Evolutionary conservation across 2,797 vertebrate species (phyloP), one percentile per base, ranked within the genome.

Genomic region (Labeo calbasu): DNA sequence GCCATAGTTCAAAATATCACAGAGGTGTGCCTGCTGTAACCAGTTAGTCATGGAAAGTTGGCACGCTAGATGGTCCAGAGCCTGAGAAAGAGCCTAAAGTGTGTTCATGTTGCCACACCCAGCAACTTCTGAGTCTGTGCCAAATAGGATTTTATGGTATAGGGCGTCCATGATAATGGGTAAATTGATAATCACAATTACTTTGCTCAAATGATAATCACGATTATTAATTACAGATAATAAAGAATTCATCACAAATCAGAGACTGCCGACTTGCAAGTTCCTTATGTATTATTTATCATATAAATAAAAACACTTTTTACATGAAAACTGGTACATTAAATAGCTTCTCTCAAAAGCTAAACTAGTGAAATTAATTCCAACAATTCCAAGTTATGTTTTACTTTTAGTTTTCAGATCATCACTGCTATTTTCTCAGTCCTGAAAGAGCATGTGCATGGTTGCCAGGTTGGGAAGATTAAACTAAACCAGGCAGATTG

Each of bases 11-110:
- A 65, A 2, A 63, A 19, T 25, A 17, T 8, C 17, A 19, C 40
- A 77, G 8, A 61, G 53, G 55, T 48, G 32, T 46, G 13, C 15
- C 75, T 59, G 63, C 15, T 57, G 23, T 57, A 40, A 19, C 25
- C 57, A 59, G 70, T 82, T 73, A 63, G 19, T 82, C 80, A 36
- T 46, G 6, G 79, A 72, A 14, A 81, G 9, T 36, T 71, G 46
- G 25, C 43, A 61, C 5, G 19, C 8, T 19, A 63, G 9, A 72
- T n/a, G 4, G 13, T 61, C 23, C 53, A 72, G 57, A 36, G 69
- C 61, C 61, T 69, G 50, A 69, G 50, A 69, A 65, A 57, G 21
- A 70, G 65, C 43, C 55, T 73, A n/a, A 63, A 50, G 25, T 61
- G 23, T 50, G 40, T 81, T 72, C 17, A 61, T 61, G 17, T 25